phyloP scores from a whole-genome alignment of 2,113 vertebrate genomes.

The Leptocoma aspasia region DNA sequence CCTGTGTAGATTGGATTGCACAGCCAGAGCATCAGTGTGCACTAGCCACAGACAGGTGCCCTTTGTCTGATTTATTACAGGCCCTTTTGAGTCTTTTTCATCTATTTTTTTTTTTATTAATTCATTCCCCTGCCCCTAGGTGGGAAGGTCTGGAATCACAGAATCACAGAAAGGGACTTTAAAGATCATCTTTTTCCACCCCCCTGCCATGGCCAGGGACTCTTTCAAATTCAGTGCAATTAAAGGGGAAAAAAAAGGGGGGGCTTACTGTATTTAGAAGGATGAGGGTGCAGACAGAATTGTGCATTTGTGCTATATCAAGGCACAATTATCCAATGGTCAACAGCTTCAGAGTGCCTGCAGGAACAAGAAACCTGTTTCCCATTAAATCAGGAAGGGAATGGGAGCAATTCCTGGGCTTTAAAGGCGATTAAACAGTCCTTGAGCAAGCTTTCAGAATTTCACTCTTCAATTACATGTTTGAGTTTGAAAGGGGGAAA shows the following conservation, averaged over 20 bases:
- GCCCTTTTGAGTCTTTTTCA: background rate
- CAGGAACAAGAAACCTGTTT: background rate
- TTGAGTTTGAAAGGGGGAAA: background rate
- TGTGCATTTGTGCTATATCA: background rate
- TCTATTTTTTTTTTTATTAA: background rate
- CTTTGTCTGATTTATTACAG: background rate
- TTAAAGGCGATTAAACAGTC: background rate
- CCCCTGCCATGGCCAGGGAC: background rate
- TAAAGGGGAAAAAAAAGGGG: background rate
- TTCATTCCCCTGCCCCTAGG: background rate
- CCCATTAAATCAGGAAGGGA: background rate
- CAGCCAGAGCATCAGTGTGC: no score
- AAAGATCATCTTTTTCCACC: background rate
- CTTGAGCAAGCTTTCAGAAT: background rate
- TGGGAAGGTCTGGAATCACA: background rate
- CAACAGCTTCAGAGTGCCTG: background rate
- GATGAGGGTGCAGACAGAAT: background rate
- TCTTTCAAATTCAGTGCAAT: background rate
- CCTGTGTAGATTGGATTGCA: rapidly evolving
- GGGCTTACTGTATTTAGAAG: background rate
- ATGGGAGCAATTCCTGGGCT: background rate
- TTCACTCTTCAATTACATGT: background rate
- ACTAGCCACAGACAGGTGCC: background rate
- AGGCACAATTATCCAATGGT: background rate
- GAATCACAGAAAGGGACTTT: background rate